A percentile compares a stretch with the other conserved stretches of the same genome.
Evolutionary conservation across 2,113 vertebrate species (phyloP).

Genomic region (Holacanthus passer): DNA sequence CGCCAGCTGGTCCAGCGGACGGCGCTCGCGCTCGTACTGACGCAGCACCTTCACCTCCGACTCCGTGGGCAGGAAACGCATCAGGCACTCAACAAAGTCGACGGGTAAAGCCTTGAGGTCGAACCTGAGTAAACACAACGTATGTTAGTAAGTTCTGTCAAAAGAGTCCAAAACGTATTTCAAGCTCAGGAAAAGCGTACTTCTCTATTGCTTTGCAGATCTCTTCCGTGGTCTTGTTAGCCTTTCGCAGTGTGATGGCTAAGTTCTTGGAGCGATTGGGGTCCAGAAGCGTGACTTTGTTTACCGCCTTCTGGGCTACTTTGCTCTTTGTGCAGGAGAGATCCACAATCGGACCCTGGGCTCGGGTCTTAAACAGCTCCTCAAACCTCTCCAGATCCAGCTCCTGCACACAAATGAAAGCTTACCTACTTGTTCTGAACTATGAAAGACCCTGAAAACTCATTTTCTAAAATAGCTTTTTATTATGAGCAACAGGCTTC

Average conservation of each 20-base stretch:
- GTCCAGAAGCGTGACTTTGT: constrained; percentile 94
- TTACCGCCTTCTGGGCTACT: constrained; percentile 88
- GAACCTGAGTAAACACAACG: constrained; percentile 82
- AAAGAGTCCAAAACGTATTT: not conserved
- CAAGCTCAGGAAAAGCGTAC: constrained; percentile 71
- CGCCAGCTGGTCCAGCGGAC: constrained; percentile 91
- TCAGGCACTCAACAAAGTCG: constrained; percentile 96
- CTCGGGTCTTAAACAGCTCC: constrained; percentile 97
- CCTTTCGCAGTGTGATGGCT: constrained; percentile 96
- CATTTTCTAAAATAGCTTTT: not conserved
- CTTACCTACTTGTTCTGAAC: not conserved
- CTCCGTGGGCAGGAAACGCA: constrained; percentile 95
- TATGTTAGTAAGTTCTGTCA: not conserved
- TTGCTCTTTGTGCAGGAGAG: constrained; percentile 91
- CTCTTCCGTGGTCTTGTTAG: constrained; percentile 91
- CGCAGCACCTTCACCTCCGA: constrained; percentile 90
- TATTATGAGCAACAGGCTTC: not conserved
- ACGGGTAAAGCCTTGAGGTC: constrained; percentile 93
- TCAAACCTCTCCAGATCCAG: constrained; percentile 96
- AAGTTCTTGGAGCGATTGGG: constrained; percentile 97
- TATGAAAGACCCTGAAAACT: not conserved
- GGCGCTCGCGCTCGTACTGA: constrained; percentile 93
- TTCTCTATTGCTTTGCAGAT: constrained; percentile 97
- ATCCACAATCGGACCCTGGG: constrained; percentile 93
- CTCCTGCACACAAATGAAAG: constrained; percentile 82